Percentiles rank a stretch among this genome's conserved stretches.
phyloP scores from a whole-genome alignment of 2,113 vertebrate species.

The Calidris pugnax region DNA sequence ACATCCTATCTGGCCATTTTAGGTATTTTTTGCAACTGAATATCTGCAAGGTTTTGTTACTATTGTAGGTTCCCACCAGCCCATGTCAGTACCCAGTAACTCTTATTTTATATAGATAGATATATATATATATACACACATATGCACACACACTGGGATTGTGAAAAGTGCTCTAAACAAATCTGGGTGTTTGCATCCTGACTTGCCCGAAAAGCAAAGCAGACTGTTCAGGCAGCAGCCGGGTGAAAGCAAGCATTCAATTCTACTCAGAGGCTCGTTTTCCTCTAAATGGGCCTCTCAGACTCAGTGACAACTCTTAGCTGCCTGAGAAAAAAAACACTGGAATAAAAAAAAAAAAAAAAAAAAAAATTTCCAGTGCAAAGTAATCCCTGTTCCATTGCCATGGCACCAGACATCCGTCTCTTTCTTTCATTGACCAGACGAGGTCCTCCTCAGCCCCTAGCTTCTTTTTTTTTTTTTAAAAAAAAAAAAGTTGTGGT shows the following conservation, averaged over 20 bases:
- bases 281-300: slow-evolving; percentile 73
- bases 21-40: neutral
- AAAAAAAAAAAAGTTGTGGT: neutral
- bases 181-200: slow-evolving; percentile 57
- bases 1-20: rapidly evolving
- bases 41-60: neutral
- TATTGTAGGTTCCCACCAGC: rapidly evolving
- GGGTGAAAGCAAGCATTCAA: slow-evolving; percentile 68
- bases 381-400: slow-evolving; percentile 88
- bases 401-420: slow-evolving; percentile 90
- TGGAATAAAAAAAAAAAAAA: neutral
- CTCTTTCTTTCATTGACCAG: slow-evolving; percentile 87
- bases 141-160: neutral
- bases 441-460: slow-evolving; percentile 75
- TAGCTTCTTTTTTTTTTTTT: neutral
- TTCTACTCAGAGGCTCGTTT: slow-evolving; percentile 56
- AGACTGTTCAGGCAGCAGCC: slow-evolving; percentile 58
- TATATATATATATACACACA: neutral
- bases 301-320: slow-evolving; percentile 71
- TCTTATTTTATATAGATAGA: neutral
- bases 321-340: slow-evolving; percentile 70
- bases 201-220: slow-evolving; percentile 66
- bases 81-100: neutral
- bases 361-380: slow-evolving; percentile 77
- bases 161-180: slow-evolving; percentile 39